Percentiles rank a stretch among this genome's conserved stretches.
These are phyloP conservation scores for Parambassis ranga DNA, from an alignment of 2,797 vertebrate species.

Conservation along the genomic window DNA sequence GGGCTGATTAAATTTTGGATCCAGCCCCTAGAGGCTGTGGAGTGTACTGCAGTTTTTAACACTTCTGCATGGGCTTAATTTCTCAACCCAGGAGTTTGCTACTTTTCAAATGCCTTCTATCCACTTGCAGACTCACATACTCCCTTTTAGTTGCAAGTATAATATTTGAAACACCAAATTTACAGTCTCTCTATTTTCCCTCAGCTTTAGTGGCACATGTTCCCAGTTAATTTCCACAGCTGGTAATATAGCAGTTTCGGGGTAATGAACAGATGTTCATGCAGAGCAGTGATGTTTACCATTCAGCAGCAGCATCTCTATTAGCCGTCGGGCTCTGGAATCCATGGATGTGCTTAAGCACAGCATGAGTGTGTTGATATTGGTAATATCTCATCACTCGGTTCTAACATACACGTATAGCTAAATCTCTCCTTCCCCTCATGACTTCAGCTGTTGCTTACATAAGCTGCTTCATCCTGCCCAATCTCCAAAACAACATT, in stretches of 20 bases:
- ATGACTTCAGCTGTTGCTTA: slow-evolving; percentile 61
- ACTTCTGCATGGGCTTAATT: too few species aligned
- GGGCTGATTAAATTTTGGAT: too few species aligned
- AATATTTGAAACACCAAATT: slow-evolving; percentile 9
- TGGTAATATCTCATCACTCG: slow-evolving; percentile 56
- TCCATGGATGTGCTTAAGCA: slow-evolving; percentile 47
- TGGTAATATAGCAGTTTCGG: slow-evolving; percentile 45
- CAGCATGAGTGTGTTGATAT: slow-evolving; percentile 58
- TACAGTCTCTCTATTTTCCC: neutral
- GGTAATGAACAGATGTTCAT: slow-evolving; percentile 71
- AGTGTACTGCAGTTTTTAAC: too few species aligned
- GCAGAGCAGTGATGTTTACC: slow-evolving; percentile 55
- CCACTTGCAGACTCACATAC: neutral
- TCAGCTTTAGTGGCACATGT: slow-evolving; percentile 7
- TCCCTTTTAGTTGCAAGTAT: slow-evolving; percentile 1
- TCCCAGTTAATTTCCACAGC: slow-evolving; percentile 44
- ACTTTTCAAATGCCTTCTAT: neutral
- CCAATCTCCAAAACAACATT: slow-evolving; percentile 65
- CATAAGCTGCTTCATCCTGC: slow-evolving; percentile 64
- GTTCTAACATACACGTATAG: slow-evolving; percentile 38
- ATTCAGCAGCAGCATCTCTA: slow-evolving; percentile 36
- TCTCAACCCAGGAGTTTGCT: too few species aligned
- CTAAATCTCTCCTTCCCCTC: slow-evolving; percentile 51
- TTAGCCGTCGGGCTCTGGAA: slow-evolving; percentile 40
- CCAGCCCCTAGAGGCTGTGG: too few species aligned